A percentile compares a stretch with the other conserved stretches of the same genome.
Evolutionary conservation across 2,888 invertebrate genomes (phyloP).

Genomic region (Ormyrus labotus): DNA sequence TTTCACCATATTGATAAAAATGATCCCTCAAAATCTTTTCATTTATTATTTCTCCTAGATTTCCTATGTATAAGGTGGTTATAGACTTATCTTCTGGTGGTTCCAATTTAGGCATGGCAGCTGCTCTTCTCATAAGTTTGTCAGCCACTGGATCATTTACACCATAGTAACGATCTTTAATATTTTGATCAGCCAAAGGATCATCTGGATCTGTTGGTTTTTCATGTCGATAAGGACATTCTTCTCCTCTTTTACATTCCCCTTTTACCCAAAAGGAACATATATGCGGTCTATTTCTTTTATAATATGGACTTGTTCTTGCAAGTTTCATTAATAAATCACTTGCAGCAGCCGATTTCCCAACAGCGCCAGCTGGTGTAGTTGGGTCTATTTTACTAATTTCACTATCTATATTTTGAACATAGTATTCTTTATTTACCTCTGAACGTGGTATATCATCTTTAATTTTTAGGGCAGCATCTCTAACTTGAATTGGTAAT

Average conservation of each 20-base stretch:
- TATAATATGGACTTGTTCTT: constrained; percentile 95
- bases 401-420: constrained; percentile 92
- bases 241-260: constrained; percentile 96
- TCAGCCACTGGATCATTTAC: constrained; percentile 97
- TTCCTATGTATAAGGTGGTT: constrained; percentile 98
- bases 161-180: constrained; percentile 95
- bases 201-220: constrained; percentile 98
- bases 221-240: constrained; percentile 97
- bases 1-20: constrained; percentile 99
- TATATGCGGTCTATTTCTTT: constrained; percentile 95
- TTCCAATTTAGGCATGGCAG: constrained; percentile 95
- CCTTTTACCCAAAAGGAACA: constrained; percentile 99
- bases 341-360: constrained; percentile 86
- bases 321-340: constrained; percentile 92
- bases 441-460: constrained; percentile 95
- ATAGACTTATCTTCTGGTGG: constrained; percentile 97
- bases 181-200: constrained; percentile 96
- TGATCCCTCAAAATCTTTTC: constrained; percentile 96
- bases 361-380: constrained; percentile 79
- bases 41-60: constrained; percentile 90
- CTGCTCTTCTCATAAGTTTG: constrained; percentile 91
- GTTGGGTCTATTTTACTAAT: constrained; percentile 77
- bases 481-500: constrained; percentile 90
- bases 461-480: constrained; percentile 92
- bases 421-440: constrained; percentile 96